A percentile compares a stretch with the other conserved stretches of the same genome.
phyloP scores from a whole-genome alignment of 2,888 invertebrate species.

The Hermaeophaga mercurialis region DNA sequence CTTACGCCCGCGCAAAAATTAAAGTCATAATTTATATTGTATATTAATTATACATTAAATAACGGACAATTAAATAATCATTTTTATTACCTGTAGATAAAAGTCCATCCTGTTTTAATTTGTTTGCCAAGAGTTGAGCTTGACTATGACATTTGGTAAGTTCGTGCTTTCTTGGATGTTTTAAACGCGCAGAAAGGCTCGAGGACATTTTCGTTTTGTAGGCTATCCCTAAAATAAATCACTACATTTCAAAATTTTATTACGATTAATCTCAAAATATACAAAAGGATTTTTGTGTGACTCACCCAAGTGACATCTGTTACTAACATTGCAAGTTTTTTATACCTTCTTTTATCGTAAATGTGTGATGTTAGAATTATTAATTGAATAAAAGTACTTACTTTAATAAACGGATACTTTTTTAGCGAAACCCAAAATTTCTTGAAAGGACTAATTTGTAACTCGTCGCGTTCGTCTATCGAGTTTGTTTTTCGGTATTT shows the following conservation, averaged over 20 bases:
- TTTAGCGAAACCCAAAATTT: constrained; percentile 12
- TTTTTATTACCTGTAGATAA: constrained; percentile 53
- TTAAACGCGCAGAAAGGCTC: constrained; percentile 55
- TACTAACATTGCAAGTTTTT: constrained; percentile 6
- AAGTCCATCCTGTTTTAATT: constrained; percentile 56
- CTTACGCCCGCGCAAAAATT: too few species aligned
- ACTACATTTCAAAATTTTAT: constrained; percentile 14
- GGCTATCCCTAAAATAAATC: constrained; percentile 25
- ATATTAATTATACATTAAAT: neutral
- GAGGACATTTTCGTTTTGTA: constrained; percentile 51
- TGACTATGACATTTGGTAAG: constrained; percentile 55
- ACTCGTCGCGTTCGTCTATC: constrained; percentile 16
- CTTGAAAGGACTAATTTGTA: constrained; percentile 9
- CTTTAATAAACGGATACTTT: constrained; percentile 16
- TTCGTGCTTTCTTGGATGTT: constrained; percentile 56
- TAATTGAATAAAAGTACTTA: neutral
- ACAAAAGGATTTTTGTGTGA: constrained; percentile 30
- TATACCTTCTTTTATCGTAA: neutral
- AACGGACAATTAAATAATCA: constrained; percentile 2
- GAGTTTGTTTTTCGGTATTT: constrained; percentile 13
- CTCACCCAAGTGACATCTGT: constrained; percentile 31
- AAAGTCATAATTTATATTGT: too few species aligned
- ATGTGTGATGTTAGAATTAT: too few species aligned
- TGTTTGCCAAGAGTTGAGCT: constrained; percentile 56
- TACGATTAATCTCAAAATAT: constrained; percentile 26